Base-by-base conservation (phyloP, 2,888 invertebrate genomes). In the Pollenia griseotomentosa region DNA sequence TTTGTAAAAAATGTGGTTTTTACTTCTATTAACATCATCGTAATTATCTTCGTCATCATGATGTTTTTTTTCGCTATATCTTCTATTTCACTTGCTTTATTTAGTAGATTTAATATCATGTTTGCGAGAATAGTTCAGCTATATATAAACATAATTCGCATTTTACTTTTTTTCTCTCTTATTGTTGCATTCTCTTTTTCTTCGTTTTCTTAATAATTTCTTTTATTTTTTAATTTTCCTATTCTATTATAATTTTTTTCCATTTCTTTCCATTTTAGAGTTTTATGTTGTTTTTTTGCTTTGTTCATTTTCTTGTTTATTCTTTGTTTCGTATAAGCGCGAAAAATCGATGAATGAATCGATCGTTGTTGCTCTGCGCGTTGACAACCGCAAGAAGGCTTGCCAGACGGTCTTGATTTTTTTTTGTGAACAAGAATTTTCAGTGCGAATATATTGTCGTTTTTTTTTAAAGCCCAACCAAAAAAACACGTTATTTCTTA, bases 291-390 rank as follows among this genome's bases (percentile, higher is more conserved):
- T 61, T 46, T 46, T 6, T 10, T 11, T 57, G n/a, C n/a, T 70
- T 55, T 46, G 11, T 14, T 44, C 55, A 19, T 63, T 53, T 48
- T 75, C 16, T 16, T 57, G 40, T 68, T 83, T 23, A 23, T 23
- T 85, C 71, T 74, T 82, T 85, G 33, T 59, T 61, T 63, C 19
- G 61, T 85, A 59, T 74, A 83, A 89, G 90, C 91, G 91, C 90
- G 91, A 92, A 93, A 93, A 93, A 93, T 93, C 93, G 91, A 93
- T 93, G 93, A 93, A 93, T 92, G 89, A 92, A 93, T 93, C 93
- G 92, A 93, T 93, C 90, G 51, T 74, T 85, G 84, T 81, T 87
- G 90, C 89, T 84, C 81, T 88, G 88, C 85, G 86, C 83, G 86
- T 81, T 85, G 70, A 80, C 73, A 78, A 83, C 16, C 44, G 19